phyloP scores from a whole-genome alignment of 2,888 invertebrate species.

The Dicroscelio sp. region DNA sequence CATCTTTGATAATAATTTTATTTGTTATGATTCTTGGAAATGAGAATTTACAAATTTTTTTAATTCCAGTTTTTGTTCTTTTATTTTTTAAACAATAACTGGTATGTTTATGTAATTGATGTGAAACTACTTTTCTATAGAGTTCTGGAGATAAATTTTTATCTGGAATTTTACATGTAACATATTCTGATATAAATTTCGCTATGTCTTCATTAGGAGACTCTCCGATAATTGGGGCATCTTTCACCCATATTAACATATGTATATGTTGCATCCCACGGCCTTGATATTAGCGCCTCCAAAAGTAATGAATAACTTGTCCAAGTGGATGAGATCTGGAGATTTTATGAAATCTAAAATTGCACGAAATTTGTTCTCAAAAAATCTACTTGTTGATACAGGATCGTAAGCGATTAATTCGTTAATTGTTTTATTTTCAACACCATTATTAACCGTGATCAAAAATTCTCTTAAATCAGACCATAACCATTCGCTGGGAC shows the following conservation, averaged over 20 bases:
- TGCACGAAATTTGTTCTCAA: constrained; percentile 87
- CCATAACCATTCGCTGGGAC: constrained; percentile 86
- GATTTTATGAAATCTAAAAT: constrained; percentile 86
- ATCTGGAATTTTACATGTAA: constrained; percentile 84
- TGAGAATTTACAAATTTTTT: neutral
- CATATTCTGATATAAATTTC: constrained; percentile 84
- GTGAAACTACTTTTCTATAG: constrained; percentile 81
- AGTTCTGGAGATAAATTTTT: constrained; percentile 81
- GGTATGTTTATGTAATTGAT: constrained; percentile 87
- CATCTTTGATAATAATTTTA: no score
- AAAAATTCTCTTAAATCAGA: constrained; percentile 85
- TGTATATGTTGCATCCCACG: constrained; percentile 85
- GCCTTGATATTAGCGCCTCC: constrained; percentile 85
- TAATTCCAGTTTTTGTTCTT: neutral
- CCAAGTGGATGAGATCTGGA: constrained; percentile 80
- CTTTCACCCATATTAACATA: constrained; percentile 72
- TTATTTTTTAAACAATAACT: constrained; percentile 82
- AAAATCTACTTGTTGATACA: constrained; percentile 79
- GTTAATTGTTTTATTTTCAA: constrained; percentile 71
- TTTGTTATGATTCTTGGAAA: constrained; percentile 79
- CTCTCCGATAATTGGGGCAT: constrained; percentile 12
- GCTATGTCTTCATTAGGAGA: constrained; percentile 72
- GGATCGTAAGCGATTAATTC: constrained; percentile 63
- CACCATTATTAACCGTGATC: constrained; percentile 81
- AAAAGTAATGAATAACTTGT: constrained; percentile 84